Conservation (phyloP, 1,140 invertebrate genomes). For the Tachypleus tridentatus region DNA sequence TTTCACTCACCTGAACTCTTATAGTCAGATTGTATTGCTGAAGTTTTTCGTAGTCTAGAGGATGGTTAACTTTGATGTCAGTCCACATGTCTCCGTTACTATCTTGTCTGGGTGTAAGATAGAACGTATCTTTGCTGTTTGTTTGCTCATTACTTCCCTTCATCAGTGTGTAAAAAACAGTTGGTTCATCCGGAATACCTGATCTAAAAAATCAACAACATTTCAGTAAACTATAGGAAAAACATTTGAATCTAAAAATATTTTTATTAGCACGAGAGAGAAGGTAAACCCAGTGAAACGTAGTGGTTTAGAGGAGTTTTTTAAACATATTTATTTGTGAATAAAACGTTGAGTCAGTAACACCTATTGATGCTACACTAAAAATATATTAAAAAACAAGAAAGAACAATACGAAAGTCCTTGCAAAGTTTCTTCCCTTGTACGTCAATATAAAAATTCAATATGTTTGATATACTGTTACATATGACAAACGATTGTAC, state of each 20-base stretch:
- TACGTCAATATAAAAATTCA: too few species aligned
- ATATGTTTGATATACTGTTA: too few species aligned
- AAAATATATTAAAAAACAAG: too few species aligned
- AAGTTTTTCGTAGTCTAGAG: slow-evolving; percentile 85
- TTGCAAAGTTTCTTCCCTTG: too few species aligned
- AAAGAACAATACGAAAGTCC: too few species aligned
- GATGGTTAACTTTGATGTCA: slow-evolving; percentile 81
- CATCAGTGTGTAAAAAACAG: slow-evolving; percentile 87
- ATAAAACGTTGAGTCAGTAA: too few species aligned
- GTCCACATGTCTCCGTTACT: slow-evolving; percentile 69
- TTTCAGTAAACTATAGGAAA: neutral
- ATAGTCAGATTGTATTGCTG: slow-evolving; percentile 93
- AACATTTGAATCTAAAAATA: neutral
- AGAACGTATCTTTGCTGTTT: slow-evolving; percentile 90
- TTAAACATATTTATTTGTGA: too few species aligned
- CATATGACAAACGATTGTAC: too few species aligned
- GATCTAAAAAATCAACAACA: slow-evolving; percentile 36
- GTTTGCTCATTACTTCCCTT: slow-evolving; percentile 87
- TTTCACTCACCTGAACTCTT: slow-evolving; percentile 56
- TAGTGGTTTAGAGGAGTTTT: too few species aligned
- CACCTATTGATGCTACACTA: too few species aligned
- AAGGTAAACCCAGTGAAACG: too few species aligned
- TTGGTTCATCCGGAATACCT: slow-evolving; percentile 88
- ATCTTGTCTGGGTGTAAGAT: slow-evolving; percentile 80
- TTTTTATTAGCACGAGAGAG: neutral